Base-by-base conservation (phyloP, 2,888 invertebrate genomes). In the Panorpa germanica region DNA sequence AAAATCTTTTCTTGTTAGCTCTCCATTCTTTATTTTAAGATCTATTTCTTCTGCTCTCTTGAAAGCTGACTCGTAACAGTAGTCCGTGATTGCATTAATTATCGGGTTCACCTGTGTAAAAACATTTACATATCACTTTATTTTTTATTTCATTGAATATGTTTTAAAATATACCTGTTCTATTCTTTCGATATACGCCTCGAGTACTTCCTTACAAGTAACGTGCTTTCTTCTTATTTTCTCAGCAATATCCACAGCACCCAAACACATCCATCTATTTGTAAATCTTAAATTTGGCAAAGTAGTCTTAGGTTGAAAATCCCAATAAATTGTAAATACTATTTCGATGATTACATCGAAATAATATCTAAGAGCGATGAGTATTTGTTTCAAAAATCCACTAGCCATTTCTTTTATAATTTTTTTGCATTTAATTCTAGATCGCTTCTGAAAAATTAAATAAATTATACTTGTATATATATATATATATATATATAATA, bases 81-180 rank as follows among this genome's bases (percentile, higher is more conserved):
- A 68, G 42, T 83, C 82, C 0, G 85, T 78, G 0, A 91, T 64
- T 1, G 85, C 77, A 53, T 91, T 91, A 23, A 90, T 43, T 9
- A 75, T 47, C 1, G 64, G 61, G 49, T 91, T 85, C 0, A 67
- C 64, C 60, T 61, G 32, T n/a, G n/a, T n/a, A n/a, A 17, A 19
- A 15, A 17, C 13, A 23, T 12, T 29, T 29, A n/a, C n/a, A n/a
- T n/a, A n/a, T n/a, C n/a, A n/a, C n/a, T 30, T 15, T 13, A 13
- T 25, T 8, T 9, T 19, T 8, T 14, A 44, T 52, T 12, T 20
- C 4, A 19, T 28, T 10, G 26, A 5, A 31, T 5, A 20, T 9
- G 21, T 13, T 4, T 5, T 17, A 13, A 33, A 18, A 32, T 33
- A 51, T 21, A 80, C 68, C 45, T 67, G 61, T 38, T 72, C 65